Base-by-base conservation (phyloP, 2,113 vertebrate species). In the Pica pica region DNA sequence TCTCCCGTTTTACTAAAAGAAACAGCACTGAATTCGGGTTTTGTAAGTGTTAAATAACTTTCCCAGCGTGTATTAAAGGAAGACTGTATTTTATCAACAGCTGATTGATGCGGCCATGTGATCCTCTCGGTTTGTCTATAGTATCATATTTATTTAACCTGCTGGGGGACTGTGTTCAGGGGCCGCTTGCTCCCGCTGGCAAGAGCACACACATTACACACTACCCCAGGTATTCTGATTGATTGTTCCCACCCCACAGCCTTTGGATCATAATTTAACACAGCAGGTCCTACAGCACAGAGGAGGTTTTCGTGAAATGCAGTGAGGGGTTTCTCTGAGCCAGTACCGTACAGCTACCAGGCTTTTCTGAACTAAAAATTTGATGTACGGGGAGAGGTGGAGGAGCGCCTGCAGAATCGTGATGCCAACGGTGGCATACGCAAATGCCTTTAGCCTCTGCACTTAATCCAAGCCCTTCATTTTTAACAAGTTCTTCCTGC, bases 101-200 rank as follows among this genome's bases (percentile, higher is more conserved):
- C 97, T 97, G 98, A 99, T 98, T 98, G 99, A 98, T 98, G 96
- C 97, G 86, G 98, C 98, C 97, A 97, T 98, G 98, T 98, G 99
- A 99, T 99, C 98, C 98, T 98, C 98, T 98, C 97, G 98, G 98
- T 98, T 98, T 98, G 97, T 98, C 98, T 98, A 98, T 98, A 97
- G 98, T 98, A 98, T 99, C 98, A 98, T 99, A 99, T 99, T 99
- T 99, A 99, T 99, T 99, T 99, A 99, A 99, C 99, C 99, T 99
- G 99, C 99, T 98, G 99, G 97, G 99, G 98, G 98, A 97, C 98
- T 96, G 97, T 98, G 98, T 97, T 97, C 98, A 97, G 98, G 98
- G 98, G 98, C 98, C 97, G 98, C 96, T 97, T 98, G 95, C 83
- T 98, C 99, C 98, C 93, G 98, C 99, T 99, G 99, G 95, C 98